phyloP scores from a whole-genome alignment of 2,797 vertebrate genomes.

The Glossophaga mutica region DNA sequence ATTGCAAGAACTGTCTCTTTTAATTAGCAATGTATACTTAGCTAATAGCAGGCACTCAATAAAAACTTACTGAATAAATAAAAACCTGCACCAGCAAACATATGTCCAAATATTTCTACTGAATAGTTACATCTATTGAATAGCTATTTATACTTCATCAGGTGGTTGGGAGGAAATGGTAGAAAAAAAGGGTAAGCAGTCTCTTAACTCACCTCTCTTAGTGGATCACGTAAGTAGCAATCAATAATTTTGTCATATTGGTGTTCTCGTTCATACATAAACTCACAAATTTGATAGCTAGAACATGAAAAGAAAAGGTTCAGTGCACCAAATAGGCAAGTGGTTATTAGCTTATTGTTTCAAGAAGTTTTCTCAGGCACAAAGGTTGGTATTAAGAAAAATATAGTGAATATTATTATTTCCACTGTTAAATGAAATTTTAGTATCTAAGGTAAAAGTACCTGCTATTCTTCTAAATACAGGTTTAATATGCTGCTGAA shows the following conservation, averaged over 20 bases:
- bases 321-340: neutral
- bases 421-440: neutral
- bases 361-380: neutral
- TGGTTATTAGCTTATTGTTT: neutral
- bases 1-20: neutral
- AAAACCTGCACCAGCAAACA: constrained; percentile 4
- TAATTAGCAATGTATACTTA: neutral
- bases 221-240: constrained; percentile 93
- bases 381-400: neutral
- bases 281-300: constrained; percentile 97
- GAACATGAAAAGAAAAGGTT: constrained; percentile 54
- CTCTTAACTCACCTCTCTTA: constrained; percentile 88
- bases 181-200: neutral
- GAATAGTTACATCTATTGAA: neutral
- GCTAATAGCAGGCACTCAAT: neutral
- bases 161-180: neutral
- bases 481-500: neutral
- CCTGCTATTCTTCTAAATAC: neutral
- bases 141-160: neutral
- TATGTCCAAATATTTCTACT: neutral
- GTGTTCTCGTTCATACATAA: constrained; percentile 94
- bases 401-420: neutral
- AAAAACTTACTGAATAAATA: neutral
- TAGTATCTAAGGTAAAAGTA: neutral
- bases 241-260: constrained; percentile 92